Evolutionary conservation across 2,888 invertebrate genomes (phyloP).

Genomic region (Plebejus melissa): DNA sequence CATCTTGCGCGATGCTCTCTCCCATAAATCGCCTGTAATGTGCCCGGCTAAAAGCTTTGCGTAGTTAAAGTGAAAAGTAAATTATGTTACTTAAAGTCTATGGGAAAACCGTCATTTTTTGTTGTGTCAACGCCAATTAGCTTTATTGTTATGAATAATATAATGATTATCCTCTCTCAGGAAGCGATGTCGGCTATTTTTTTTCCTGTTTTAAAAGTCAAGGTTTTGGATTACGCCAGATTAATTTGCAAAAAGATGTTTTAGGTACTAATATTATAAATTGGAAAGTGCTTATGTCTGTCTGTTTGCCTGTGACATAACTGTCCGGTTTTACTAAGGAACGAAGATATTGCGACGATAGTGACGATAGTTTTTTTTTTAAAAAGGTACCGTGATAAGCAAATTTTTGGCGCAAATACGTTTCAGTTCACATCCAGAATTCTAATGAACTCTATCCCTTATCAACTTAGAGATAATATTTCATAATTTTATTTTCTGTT

Average conservation of each 20-base stretch:
- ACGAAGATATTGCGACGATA: too few relatives aligned
- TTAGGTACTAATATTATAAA: too few relatives aligned
- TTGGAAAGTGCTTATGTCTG: too few relatives aligned
- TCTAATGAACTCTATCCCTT: too few relatives aligned
- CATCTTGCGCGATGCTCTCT: constrained; percentile 42
- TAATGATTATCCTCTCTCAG: not conserved
- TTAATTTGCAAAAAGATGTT: not conserved
- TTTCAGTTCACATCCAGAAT: too few relatives aligned
- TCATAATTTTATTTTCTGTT: not conserved
- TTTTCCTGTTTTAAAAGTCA: constrained; percentile 6
- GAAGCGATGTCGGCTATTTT: not conserved
- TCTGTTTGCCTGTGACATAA: too few relatives aligned
- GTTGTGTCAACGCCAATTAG: constrained; percentile 20
- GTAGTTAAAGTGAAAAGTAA: constrained; percentile 45
- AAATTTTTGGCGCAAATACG: too few relatives aligned
- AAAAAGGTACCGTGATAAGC: too few relatives aligned
- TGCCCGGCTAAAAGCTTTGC: constrained; percentile 67
- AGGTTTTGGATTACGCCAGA: not conserved
- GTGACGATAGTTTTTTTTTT: too few relatives aligned
- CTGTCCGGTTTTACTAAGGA: too few relatives aligned
- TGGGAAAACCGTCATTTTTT: constrained; percentile 22
- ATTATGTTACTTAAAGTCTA: constrained; percentile 31
- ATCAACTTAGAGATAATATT: not conserved
- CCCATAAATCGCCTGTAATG: constrained; percentile 53
- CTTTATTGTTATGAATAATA: constrained; percentile 5